Conservation (phyloP, 2,888 invertebrate genomes). For the Parelbella ahira region DNA sequence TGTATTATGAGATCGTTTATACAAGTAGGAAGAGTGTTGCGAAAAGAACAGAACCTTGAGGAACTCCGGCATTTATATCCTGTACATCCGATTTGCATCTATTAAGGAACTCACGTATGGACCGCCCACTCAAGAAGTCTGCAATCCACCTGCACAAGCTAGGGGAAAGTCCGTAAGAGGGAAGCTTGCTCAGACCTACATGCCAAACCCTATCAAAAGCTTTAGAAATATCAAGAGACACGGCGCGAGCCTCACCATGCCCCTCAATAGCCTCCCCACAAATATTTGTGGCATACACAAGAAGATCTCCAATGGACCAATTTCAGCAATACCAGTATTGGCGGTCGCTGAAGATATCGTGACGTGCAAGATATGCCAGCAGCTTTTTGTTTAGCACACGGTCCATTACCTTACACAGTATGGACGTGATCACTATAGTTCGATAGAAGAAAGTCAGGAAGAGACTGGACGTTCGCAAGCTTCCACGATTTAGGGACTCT, state of each 20-base stretch:
- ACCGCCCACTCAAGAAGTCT: constrained; percentile 22
- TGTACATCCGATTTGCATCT: constrained; percentile 1
- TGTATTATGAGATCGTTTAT: background rate
- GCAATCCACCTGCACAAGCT: constrained; percentile 15
- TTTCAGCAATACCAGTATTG: constrained; percentile 13
- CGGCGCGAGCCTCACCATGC: constrained; percentile 24
- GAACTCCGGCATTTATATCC: background rate
- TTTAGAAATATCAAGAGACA: constrained; percentile 24
- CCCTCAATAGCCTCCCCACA: constrained; percentile 5
- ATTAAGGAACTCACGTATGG: constrained; percentile 19
- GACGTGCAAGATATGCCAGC: no score
- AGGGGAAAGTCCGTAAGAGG: constrained; percentile 16
- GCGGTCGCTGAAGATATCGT: constrained; percentile 7
- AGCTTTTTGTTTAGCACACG: no score
- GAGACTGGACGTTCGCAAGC: background rate
- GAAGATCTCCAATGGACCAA: constrained; percentile 14
- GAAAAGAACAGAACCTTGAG: background rate
- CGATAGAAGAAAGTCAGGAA: no score
- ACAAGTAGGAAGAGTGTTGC: background rate
- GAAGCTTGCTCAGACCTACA: constrained; percentile 19
- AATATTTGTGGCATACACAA: constrained; percentile 7
- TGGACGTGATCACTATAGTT: no score
- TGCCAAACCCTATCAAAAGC: constrained; percentile 17
- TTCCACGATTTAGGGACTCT: background rate
- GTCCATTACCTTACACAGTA: background rate